phyloP scores from a whole-genome alignment of 2,888 invertebrate species.

The Harmothoe impar region DNA sequence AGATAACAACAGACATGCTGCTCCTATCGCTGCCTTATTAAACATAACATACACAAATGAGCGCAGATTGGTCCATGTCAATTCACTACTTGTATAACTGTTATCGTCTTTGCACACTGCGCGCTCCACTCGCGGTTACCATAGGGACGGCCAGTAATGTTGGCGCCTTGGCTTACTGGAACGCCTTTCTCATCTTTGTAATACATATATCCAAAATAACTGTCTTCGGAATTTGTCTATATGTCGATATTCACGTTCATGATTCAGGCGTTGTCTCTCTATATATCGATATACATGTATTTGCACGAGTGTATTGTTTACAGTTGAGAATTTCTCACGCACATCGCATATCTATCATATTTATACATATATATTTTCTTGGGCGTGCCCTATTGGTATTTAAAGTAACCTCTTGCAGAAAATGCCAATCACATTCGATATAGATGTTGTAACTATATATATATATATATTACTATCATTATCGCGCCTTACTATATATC shows the following conservation, averaged over 20 bases:
- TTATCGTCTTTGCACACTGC: neutral
- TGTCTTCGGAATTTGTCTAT: slow-evolving; percentile 2
- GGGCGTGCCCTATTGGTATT: neutral
- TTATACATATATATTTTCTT: neutral
- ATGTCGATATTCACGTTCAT: slow-evolving; percentile 6
- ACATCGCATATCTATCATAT: neutral
- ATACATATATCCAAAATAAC: neutral
- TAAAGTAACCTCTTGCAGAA: neutral
- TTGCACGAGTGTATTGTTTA: slow-evolving; percentile 21
- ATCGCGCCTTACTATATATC: slow-evolving; percentile 17
- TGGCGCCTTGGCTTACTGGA: slow-evolving; percentile 2
- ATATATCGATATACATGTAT: slow-evolving; percentile 1
- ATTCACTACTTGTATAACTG: neutral
- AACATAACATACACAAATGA: too few species aligned
- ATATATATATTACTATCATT: neutral
- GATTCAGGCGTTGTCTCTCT: neutral
- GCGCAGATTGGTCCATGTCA: neutral
- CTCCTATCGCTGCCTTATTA: neutral
- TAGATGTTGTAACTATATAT: slow-evolving; percentile 45
- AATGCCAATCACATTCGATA: slow-evolving; percentile 17
- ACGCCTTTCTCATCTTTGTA: neutral
- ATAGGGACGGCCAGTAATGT: neutral
- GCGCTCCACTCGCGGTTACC: neutral
- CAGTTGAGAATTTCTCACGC: neutral
- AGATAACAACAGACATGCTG: neutral